Conservation (phyloP, 2,888 invertebrate genomes). For the Eupithecia dodoneata region DNA sequence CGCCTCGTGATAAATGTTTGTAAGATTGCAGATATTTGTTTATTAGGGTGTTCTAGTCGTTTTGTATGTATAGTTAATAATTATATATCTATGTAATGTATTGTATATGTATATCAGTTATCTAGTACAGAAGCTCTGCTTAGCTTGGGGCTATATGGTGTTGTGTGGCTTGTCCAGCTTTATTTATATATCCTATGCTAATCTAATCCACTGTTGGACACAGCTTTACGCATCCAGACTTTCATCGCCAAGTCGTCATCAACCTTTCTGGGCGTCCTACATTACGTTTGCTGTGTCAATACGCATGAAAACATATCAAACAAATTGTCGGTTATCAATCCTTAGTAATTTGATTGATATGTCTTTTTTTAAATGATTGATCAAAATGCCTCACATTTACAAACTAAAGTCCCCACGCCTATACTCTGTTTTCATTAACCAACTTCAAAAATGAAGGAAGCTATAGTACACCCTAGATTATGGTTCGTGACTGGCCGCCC, state of each 20-base stretch:
- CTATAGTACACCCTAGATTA: constrained; percentile 38
- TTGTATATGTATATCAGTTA: too few species aligned
- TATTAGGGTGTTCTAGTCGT: too few species aligned
- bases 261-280: not conserved
- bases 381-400: not conserved
- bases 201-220: too few species aligned
- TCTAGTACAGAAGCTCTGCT: too few species aligned
- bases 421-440: constrained; percentile 20
- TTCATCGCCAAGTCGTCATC: not conserved
- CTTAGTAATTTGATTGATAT: not conserved
- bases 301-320: too few species aligned
- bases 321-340: not conserved
- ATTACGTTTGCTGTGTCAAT: not conserved
- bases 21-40: too few species aligned
- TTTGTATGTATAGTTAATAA: too few species aligned
- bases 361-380: not conserved
- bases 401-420: not conserved
- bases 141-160: too few species aligned
- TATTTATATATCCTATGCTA: too few species aligned
- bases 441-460: constrained; percentile 13
- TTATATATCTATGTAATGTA: too few species aligned
- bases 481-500: constrained; percentile 37
- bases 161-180: too few species aligned
- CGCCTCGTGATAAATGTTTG: too few species aligned
- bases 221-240: not conserved